Percentiles rank a stretch among this genome's conserved stretches.
phyloP scores from a whole-genome alignment of 1,140 invertebrate species.

The Neelides sp. region DNA sequence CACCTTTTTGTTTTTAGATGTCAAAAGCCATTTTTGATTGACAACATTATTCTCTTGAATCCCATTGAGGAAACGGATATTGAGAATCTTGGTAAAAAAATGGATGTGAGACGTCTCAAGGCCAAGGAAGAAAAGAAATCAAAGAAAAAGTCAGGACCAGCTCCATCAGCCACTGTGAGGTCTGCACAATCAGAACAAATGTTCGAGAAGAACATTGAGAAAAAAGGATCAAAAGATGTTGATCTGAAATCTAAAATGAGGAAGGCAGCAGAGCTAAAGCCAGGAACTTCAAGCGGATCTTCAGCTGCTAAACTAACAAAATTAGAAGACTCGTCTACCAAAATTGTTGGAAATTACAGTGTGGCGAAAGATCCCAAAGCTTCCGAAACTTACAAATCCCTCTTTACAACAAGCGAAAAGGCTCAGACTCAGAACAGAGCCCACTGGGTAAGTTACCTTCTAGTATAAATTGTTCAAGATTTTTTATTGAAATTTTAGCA shows the following conservation, averaged over 20 bases:
- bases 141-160: conserved; percentile 37
- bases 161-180: neutral
- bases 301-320: too few relatives aligned
- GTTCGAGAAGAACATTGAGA: conserved; percentile 13
- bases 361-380: conserved; percentile 83
- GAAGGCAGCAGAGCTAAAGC: neutral
- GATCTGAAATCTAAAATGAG: neutral
- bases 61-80: conserved; percentile 63
- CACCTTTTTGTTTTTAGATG: conserved; percentile 48
- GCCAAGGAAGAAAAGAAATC: conserved; percentile 59
- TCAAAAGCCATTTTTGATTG: conserved; percentile 56
- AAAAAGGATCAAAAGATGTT: neutral
- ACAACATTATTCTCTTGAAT: conserved; percentile 78
- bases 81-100: conserved; percentile 49
- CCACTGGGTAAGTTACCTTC: conserved; percentile 95
- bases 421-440: conserved; percentile 74
- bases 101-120: conserved; percentile 48
- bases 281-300: too few relatives aligned
- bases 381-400: conserved; percentile 81
- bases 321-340: conserved; percentile 51
- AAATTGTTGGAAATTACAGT: conserved; percentile 67
- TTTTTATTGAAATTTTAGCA: too few relatives aligned
- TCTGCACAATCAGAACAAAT: conserved; percentile 27
- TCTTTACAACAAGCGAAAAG: conserved; percentile 80
- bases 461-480: too few relatives aligned